Percentiles rank a stretch among this genome's conserved stretches.
These are phyloP conservation scores for Empidonax alnorum DNA, from an alignment of 2,113 vertebrate genomes.

Conservation along the genomic window DNA sequence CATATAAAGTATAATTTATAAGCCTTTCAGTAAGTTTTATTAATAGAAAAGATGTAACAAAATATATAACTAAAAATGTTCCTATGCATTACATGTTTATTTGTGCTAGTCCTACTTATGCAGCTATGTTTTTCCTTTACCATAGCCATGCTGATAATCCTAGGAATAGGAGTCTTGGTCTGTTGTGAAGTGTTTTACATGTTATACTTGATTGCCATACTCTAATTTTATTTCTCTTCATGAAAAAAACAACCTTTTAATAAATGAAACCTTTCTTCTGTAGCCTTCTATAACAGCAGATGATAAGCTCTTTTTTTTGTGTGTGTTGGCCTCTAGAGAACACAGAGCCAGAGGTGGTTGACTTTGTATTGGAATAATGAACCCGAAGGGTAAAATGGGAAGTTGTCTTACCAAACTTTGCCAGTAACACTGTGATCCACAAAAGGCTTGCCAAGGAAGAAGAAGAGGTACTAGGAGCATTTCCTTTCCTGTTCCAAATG, in stretches of 20 bases:
- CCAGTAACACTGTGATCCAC: neutral
- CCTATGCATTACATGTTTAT: neutral
- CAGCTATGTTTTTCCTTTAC: neutral
- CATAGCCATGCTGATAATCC: neutral
- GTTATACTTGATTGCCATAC: neutral
- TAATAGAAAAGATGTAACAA: neutral
- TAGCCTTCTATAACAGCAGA: neutral
- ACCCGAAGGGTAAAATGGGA: neutral
- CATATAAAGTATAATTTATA: neutral
- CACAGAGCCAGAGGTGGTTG: neutral
- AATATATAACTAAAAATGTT: neutral
- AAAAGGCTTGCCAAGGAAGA: neutral
- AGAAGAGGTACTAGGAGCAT: neutral
- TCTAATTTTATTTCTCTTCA: neutral
- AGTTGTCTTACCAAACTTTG: neutral
- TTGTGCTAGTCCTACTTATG: neutral
- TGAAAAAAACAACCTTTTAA: neutral
- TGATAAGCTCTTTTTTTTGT: neutral
- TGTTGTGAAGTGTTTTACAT: neutral
- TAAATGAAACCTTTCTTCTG: neutral
- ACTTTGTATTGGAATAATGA: neutral
- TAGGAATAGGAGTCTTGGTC: neutral
- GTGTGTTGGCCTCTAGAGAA: neutral
- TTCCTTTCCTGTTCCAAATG: neutral
- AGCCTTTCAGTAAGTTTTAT: neutral